phyloP scores from a whole-genome alignment of 2,797 vertebrate species.

The Zalophus californianus region DNA sequence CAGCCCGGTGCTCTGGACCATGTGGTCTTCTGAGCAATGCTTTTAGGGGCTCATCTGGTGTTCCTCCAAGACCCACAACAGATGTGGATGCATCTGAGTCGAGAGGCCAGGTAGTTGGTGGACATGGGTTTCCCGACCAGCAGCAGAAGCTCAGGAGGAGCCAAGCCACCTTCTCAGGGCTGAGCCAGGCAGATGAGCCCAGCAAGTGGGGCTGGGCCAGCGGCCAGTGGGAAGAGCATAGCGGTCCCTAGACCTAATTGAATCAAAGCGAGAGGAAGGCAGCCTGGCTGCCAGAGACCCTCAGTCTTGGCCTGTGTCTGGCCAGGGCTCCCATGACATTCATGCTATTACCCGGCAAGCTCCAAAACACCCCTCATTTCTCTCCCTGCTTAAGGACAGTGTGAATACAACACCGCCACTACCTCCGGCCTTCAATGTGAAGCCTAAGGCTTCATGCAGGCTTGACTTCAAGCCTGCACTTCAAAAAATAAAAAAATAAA shows the following conservation, averaged over 20 bases:
- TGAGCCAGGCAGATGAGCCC: not conserved
- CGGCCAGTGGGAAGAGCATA: not conserved
- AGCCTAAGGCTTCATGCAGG: not conserved
- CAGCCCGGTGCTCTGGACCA: not conserved
- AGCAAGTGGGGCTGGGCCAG: not conserved
- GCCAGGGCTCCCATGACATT: not conserved
- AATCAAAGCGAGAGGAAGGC: not conserved
- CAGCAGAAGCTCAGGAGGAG: slow-evolving; percentile 30
- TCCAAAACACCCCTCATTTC: not conserved
- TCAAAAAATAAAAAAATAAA: not conserved
- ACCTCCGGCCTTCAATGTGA: not conserved
- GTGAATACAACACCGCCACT: not conserved
- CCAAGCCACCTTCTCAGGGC: not conserved
- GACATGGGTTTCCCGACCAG: not conserved
- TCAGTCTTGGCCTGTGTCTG: not conserved
- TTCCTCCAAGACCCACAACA: not conserved
- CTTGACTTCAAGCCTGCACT: not conserved
- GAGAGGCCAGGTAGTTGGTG: not conserved
- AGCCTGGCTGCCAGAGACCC: not conserved
- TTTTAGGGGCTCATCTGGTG: not conserved
- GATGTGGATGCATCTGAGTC: not conserved
- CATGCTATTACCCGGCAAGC: not conserved
- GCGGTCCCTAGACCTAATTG: not conserved
- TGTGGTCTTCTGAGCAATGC: not conserved
- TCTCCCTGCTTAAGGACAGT: not conserved